These are phyloP conservation scores for Halichondria panicea DNA, from an alignment of 37 sponge, comb jelly and placozoan genomes.

Conservation along the genomic window DNA sequence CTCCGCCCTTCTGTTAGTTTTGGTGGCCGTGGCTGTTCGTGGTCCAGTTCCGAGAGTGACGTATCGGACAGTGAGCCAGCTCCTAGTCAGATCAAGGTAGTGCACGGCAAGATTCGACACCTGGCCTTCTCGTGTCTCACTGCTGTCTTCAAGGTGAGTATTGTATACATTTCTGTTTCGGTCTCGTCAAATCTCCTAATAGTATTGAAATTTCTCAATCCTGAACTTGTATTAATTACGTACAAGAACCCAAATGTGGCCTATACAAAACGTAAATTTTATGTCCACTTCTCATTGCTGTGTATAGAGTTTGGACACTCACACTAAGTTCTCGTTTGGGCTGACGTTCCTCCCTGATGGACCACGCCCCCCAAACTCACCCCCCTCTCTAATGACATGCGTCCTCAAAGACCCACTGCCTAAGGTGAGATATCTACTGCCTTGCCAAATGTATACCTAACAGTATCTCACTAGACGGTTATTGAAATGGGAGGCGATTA, in stretches of 20 bases:
- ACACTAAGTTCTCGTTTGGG: conserved; percentile 58
- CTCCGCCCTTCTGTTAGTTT: no score
- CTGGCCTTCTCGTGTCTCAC: conserved; percentile 24
- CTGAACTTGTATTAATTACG: no score
- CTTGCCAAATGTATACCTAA: neutral
- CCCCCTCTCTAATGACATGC: conserved; percentile 43
- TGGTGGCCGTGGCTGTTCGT: neutral
- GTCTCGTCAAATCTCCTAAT: no score
- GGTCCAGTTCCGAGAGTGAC: conserved; percentile 52
- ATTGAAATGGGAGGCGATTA: no score
- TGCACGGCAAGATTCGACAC: conserved; percentile 21
- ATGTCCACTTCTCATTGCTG: neutral
- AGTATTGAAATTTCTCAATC: no score
- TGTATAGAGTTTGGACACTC: conserved; percentile 24
- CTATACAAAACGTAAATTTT: no score
- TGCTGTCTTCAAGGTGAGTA: conserved; percentile 21
- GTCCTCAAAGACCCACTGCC: conserved; percentile 34
- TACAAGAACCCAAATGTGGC: no score
- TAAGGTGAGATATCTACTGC: conserved; percentile 21
- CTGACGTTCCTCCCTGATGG: conserved; percentile 60
- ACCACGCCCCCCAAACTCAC: conserved; percentile 44
- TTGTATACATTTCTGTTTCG: no score
- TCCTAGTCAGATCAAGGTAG: neutral
- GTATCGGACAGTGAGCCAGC: conserved; percentile 36
- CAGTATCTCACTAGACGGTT: no score